Conservation (phyloP, 2,113 vertebrate genomes). For the Aptenodytes patagonicus region DNA sequence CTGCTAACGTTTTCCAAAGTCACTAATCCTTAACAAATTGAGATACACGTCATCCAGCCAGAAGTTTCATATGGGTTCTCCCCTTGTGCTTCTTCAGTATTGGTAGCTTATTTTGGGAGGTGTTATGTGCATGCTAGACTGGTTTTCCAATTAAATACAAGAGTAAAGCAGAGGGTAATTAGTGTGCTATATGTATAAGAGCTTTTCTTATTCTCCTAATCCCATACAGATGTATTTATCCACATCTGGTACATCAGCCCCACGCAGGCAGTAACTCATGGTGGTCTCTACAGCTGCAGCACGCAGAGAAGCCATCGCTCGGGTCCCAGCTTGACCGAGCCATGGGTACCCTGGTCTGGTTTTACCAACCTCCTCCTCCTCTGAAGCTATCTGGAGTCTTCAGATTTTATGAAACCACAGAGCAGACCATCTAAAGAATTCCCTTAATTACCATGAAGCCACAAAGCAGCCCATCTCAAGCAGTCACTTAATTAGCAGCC, state of each 20-base stretch:
- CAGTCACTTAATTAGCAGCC: not conserved
- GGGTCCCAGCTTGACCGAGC: too few species aligned
- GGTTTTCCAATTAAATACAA: not conserved
- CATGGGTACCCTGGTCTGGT: not conserved
- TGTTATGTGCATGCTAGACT: not conserved
- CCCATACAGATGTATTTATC: not conserved
- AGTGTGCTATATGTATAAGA: not conserved
- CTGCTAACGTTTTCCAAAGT: not conserved
- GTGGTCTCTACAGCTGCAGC: not conserved
- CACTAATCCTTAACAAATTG: not conserved
- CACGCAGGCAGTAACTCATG: fast-evolving
- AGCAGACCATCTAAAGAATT: not conserved
- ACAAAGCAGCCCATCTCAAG: not conserved
- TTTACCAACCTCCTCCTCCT: not conserved
- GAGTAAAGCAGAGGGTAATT: not conserved
- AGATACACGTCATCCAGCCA: not conserved
- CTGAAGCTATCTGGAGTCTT: not conserved
- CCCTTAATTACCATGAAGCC: not conserved
- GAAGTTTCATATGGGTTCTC: not conserved
- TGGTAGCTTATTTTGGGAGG: not conserved
- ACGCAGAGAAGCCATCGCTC: not conserved
- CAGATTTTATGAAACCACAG: not conserved
- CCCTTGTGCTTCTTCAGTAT: not conserved
- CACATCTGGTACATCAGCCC: not conserved
- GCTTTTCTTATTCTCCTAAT: not conserved